Evolutionary conservation across 2,888 invertebrate genomes (phyloP).

Genomic region (Gastracanthus pulcherrimus): DNA sequence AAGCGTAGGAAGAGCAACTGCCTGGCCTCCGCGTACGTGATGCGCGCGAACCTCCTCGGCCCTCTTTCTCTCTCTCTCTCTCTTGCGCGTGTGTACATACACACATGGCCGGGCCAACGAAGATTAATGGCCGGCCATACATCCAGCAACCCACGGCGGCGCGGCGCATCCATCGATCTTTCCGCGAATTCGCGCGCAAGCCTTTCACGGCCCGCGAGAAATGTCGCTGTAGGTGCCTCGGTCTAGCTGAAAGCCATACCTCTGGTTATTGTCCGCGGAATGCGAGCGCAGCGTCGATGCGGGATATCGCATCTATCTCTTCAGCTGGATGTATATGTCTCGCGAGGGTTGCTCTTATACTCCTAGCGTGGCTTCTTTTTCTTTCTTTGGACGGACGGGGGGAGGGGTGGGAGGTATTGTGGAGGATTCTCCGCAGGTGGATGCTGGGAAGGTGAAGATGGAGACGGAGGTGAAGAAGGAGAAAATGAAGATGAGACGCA

Average conservation of each 20-base stretch:
- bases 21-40: not conserved
- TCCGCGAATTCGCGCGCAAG: constrained; percentile 10
- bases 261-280: not conserved
- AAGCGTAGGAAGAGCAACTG: not conserved
- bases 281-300: not conserved
- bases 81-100: not conserved
- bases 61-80: not conserved
- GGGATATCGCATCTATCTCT: not conserved
- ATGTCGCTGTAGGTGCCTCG: not conserved
- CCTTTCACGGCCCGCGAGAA: constrained; percentile 20
- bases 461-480: too few relatives aligned
- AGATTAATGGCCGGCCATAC: constrained; percentile 51
- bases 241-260: not conserved
- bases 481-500: not conserved
- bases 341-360: not conserved
- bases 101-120: constrained; percentile 27
- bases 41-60: not conserved
- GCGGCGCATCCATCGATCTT: constrained; percentile 46
- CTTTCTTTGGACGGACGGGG: not conserved
- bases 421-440: not conserved
- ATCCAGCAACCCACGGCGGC: not conserved
- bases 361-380: not conserved
- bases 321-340: not conserved
- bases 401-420: not conserved
- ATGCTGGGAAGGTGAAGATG: too few relatives aligned